Base-by-base conservation (phyloP, 2,888 invertebrate genomes). In the Eledone cirrhosa region DNA sequence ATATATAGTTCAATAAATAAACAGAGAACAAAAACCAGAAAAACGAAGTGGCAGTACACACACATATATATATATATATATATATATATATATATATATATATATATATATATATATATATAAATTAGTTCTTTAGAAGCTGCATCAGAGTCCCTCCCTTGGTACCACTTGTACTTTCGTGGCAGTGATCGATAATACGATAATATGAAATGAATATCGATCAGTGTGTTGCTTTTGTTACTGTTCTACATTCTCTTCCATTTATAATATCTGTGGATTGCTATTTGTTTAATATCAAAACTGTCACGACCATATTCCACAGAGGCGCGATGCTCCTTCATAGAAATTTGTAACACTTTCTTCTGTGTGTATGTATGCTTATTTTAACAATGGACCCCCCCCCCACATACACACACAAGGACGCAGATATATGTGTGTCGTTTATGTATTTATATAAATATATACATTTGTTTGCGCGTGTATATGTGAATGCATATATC, bases 21-120 rank as follows among this genome's bases (percentile, higher is more conserved):
- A 19, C 14, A 53, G 13, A 53, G 13, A 19, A 19, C 53, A 19
- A 53, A 13, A 19, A 19, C 53, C 22, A 16, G 53, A 13, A 53
- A 19, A 53, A 16, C 22, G 19, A 16, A 53, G 53, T 13, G 19
- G 13, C 53, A 53, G 14, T 53, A 13, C 22, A 19, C 22, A 19
- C 13, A 53, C 53, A 13, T 53, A 19, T 13, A n/a, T n/a, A n/a
- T n/a, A n/a, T n/a, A n/a, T n/a, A n/a, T n/a, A 16, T 53, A 13
- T 13, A 53, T 13, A 53, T 19, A 16, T 19, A 13, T 53, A 19
- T 16, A 53, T 53, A 53, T 53, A 53, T 53, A 53, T 53, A 53
- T 53, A 53, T 53, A 53, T 53, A 53, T 53, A 53, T 53, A 53
- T 53, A 53, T 53, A 53, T 53, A 53, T 53, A 53, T 53, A 53